These are phyloP conservation scores for Corythornis madagascariensis DNA, from an alignment of 2,113 vertebrate genomes.

Conservation along the genomic window DNA sequence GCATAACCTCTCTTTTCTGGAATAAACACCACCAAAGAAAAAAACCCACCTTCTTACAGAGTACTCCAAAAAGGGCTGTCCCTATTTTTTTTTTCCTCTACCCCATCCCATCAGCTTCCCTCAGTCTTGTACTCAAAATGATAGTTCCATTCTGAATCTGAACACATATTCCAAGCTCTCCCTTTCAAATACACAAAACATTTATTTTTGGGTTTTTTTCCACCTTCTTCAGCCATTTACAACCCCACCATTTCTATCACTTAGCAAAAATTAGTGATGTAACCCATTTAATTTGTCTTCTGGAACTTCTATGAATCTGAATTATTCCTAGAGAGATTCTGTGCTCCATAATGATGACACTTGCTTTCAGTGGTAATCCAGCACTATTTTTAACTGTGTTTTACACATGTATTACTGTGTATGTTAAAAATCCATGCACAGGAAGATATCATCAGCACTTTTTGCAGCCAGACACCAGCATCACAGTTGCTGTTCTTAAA, in stretches of 20 bases:
- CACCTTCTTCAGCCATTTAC: neutral
- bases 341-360: rapidly evolving
- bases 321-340: neutral
- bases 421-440: neutral
- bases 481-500: conserved; percentile 1
- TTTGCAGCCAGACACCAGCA: neutral
- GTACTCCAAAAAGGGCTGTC: neutral
- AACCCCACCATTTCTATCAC: neutral
- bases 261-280: neutral
- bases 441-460: conserved; percentile 10
- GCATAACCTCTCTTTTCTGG: neutral
- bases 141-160: neutral
- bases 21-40: neutral
- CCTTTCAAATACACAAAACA: neutral
- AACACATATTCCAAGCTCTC: neutral
- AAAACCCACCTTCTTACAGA: neutral
- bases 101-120: neutral
- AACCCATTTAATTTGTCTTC: neutral
- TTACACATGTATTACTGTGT: neutral
- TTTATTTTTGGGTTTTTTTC: too few relatives aligned
- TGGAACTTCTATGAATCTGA: neutral
- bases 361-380: neutral
- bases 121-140: neutral
- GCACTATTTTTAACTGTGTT: neutral
- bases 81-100: neutral